Evolutionary conservation across 2,797 vertebrate species (phyloP).

Genomic region (Microctenopoma lineatum): DNA sequence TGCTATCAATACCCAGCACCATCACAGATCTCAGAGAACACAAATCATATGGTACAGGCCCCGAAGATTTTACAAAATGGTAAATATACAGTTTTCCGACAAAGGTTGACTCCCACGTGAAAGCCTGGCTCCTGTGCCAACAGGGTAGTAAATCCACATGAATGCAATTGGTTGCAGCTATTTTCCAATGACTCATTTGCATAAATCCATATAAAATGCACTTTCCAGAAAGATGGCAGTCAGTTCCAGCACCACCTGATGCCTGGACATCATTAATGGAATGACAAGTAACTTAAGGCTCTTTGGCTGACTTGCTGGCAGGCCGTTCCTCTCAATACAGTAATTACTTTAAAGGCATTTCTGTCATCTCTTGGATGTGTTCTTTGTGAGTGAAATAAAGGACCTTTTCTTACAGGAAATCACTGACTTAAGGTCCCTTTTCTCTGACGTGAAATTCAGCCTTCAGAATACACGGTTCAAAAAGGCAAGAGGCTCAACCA

Average conservation of each 20-base stretch:
- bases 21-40: slow-evolving; percentile 74
- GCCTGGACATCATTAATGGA: slow-evolving; percentile 73
- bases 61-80: slow-evolving; percentile 61
- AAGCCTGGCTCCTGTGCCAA: slow-evolving; percentile 76
- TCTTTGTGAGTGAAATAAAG: slow-evolving; percentile 71
- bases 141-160: slow-evolving; percentile 75
- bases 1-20: slow-evolving; percentile 72
- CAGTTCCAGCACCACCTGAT: slow-evolving; percentile 85
- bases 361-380: slow-evolving; percentile 60
- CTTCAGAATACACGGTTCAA: slow-evolving; percentile 54
- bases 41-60: slow-evolving; percentile 67
- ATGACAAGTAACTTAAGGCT: slow-evolving; percentile 54
- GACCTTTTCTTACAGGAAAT: slow-evolving; percentile 60
- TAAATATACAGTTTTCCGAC: slow-evolving; percentile 42
- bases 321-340: slow-evolving; percentile 58
- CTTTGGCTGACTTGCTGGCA: slow-evolving; percentile 49
- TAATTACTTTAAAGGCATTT: slow-evolving; percentile 77
- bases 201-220: slow-evolving; percentile 88
- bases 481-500: slow-evolving; percentile 43
- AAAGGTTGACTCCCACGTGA: slow-evolving; percentile 35
- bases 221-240: slow-evolving; percentile 84
- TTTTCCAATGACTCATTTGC: slow-evolving; percentile 86
- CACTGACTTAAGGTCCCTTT: slow-evolving; percentile 56
- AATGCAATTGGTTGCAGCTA: slow-evolving; percentile 87
- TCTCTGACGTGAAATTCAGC: slow-evolving; percentile 63